Conservation (phyloP, 2,888 invertebrate species). For the Dione juno region DNA sequence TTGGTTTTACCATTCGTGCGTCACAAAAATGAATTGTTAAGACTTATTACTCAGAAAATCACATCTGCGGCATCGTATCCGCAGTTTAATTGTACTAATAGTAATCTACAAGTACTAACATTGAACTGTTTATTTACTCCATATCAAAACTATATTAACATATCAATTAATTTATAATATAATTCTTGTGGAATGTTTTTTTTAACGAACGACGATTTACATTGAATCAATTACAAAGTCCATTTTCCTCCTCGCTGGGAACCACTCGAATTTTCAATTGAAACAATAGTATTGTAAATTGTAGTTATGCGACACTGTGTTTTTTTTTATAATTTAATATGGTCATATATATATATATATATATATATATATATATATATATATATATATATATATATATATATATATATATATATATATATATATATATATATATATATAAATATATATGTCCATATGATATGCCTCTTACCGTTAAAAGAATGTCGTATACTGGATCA, state of each 20-base stretch:
- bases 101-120: background rate
- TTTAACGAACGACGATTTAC: background rate
- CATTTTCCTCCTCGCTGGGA: background rate
- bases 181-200: background rate
- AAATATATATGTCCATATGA: too few relatives aligned
- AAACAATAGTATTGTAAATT: background rate
- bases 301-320: too few relatives aligned
- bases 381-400: too few relatives aligned
- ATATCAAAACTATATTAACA: background rate
- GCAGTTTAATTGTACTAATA: conserved; percentile 27
- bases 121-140: conserved; percentile 1
- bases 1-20: conserved; percentile 37
- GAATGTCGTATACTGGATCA: too few relatives aligned
- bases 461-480: too few relatives aligned
- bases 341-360: too few relatives aligned
- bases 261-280: background rate
- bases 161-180: background rate
- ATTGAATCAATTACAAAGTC: conserved; percentile 8
- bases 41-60: conserved; percentile 33
- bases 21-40: conserved; percentile 32
- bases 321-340: too few relatives aligned
- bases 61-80: conserved; percentile 23
- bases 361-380: too few relatives aligned
- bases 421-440: too few relatives aligned
- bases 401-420: too few relatives aligned